A percentile compares a stretch with the other conserved stretches of the same genome.
phyloP scores from a whole-genome alignment of 2,888 invertebrate species.

The Anorthoa munda region DNA sequence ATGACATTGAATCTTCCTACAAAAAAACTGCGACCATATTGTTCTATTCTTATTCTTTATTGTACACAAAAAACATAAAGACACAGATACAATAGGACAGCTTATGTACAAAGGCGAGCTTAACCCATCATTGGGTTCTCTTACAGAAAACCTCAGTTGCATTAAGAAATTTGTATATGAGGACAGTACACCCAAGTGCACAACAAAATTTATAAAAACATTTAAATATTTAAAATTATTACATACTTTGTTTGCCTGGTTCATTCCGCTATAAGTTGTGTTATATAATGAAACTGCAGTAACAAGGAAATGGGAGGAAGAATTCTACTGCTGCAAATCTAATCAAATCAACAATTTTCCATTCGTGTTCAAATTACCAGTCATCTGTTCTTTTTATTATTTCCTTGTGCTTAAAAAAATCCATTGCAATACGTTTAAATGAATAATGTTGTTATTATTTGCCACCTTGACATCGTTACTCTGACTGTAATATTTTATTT shows the following conservation, averaged over 20 bases:
- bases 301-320: not conserved
- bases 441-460: slow-evolving; percentile 18
- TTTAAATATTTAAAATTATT: too few species aligned
- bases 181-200: too few species aligned
- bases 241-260: slow-evolving; percentile 4
- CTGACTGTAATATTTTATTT: slow-evolving; percentile 38
- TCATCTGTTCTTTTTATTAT: slow-evolving; percentile 7
- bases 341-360: slow-evolving; percentile 23
- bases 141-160: too few species aligned
- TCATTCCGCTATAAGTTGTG: not conserved
- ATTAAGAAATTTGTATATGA: too few species aligned
- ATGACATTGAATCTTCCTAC: too few species aligned
- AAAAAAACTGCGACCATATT: not conserved
- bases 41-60: too few species aligned
- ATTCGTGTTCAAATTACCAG: slow-evolving; percentile 4
- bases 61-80: too few species aligned
- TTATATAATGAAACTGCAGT: not conserved
- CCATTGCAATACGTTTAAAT: too few species aligned
- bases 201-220: too few species aligned
- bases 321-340: slow-evolving; percentile 8
- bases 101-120: too few species aligned
- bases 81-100: too few species aligned
- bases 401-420: not conserved
- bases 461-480: slow-evolving; percentile 26
- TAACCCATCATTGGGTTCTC: too few species aligned